Evolutionary conservation across 2,888 invertebrate species (phyloP), one percentile per base, ranked within the genome.

Genomic region (Notodonta dromedarius): DNA sequence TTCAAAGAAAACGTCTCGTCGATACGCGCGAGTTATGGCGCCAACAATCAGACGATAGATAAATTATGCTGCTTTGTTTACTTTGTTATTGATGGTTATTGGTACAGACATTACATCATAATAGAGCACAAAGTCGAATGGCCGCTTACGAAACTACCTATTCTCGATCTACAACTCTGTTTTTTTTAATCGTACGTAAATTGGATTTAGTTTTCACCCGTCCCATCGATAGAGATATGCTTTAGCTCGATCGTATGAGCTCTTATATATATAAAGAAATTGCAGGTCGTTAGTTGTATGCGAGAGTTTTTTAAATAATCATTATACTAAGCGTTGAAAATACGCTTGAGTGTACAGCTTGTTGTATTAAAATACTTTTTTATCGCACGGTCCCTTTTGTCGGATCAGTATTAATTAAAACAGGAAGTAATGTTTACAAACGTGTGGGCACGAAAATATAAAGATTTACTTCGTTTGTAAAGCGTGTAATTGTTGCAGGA

Each of bases 21-120:
- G 77, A 75, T 79, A 80, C 61, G 63, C 56, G 52, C 66, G 76
- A 85, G 74, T 84, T 80, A 84, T 66, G 73, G 70, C 70, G 59
- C 59, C 76, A 69, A 70, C 76, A 73, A 74, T 58, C 59, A 42
- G 54, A 59, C 57, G 71, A 76, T 70, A 71, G 60, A 56, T 59
- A 63, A 65, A 62, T 65, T 59, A 65, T 74, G 73, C 67, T 65
- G 70, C 63, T 73, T 78, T 77, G 79, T 80, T 80, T 78, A 74
- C 67, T 65, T 13, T 51, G 13, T 32, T 53, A 14, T 40, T 74
- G 66, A 73, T 72, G 63, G 61, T 56, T 52, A 52, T 2, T 44
- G 51, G 24, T 24, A 24, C 24, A 24, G 16, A 24, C n/a, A 8
- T 57, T 54, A 40, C 14, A 8, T 44, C 24, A 5, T 51, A 16